Conservation (phyloP, 2,888 invertebrate genomes). For the Lacanobia oleracea region DNA sequence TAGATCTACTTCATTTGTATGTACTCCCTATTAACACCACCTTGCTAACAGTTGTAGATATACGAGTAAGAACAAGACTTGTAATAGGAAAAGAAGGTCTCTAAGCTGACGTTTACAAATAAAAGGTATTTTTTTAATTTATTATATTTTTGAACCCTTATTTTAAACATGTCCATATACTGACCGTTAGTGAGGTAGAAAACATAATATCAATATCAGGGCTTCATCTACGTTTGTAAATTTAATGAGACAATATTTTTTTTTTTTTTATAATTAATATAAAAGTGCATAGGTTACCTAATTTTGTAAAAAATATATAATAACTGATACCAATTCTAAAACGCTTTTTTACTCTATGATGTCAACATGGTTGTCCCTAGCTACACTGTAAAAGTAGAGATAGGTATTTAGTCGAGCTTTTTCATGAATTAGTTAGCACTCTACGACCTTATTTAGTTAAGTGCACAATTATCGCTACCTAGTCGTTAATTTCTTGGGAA, state of each 20-base stretch:
- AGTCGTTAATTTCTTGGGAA: background rate
- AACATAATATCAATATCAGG: too few relatives aligned
- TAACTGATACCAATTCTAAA: too few relatives aligned
- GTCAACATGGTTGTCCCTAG: background rate
- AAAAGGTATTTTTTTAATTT: too few relatives aligned
- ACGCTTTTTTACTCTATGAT: too few relatives aligned
- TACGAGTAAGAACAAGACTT: slow-evolving; percentile 2
- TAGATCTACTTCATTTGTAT: slow-evolving; percentile 5
- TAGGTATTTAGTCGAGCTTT: background rate
- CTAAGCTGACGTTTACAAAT: background rate
- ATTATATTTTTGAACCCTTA: too few relatives aligned
- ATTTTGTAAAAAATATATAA: too few relatives aligned
- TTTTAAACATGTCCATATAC: too few relatives aligned
- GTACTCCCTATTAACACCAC: slow-evolving; percentile 28
- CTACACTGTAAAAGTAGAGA: background rate
- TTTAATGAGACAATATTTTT: too few relatives aligned
- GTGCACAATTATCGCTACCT: too few relatives aligned
- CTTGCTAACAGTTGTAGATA: slow-evolving; percentile 17
- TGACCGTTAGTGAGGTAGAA: too few relatives aligned
- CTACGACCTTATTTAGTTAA: background rate
- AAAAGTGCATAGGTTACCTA: background rate
- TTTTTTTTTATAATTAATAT: too few relatives aligned
- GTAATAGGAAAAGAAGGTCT: background rate
- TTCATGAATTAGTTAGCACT: background rate
- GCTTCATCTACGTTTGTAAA: too few relatives aligned